These are phyloP conservation scores for Sisor rabdophorus DNA, from an alignment of 2,113 vertebrate genomes.

Conservation along the genomic window DNA sequence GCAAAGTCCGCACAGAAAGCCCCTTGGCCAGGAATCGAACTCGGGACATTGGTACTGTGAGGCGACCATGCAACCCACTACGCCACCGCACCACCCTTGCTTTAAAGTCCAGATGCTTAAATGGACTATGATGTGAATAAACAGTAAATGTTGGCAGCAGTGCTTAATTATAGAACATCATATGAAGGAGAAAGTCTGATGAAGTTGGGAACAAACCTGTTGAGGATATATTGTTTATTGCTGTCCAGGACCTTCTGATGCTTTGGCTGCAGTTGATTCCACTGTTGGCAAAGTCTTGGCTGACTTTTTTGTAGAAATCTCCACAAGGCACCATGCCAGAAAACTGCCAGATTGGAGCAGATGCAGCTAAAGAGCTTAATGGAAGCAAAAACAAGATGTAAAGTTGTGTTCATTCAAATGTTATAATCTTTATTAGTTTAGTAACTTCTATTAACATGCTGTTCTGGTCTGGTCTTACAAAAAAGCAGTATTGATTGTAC, in stretches of 20 bases:
- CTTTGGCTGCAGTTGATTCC: slow-evolving; percentile 76
- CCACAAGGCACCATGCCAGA: slow-evolving; percentile 80
- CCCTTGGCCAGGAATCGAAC: no score
- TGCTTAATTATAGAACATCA: neutral
- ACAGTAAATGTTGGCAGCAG: neutral
- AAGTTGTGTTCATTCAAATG: neutral
- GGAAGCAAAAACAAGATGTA: neutral
- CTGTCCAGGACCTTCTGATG: slow-evolving; percentile 83
- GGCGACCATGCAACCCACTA: no score
- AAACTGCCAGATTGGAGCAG: slow-evolving; percentile 95
- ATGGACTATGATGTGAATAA: neutral
- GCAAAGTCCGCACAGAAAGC: no score
- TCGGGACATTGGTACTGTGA: no score
- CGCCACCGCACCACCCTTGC: no score
- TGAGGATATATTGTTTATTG: slow-evolving; percentile 74
- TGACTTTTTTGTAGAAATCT: slow-evolving; percentile 81
- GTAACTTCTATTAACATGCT: neutral
- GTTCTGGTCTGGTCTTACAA: no score
- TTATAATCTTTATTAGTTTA: neutral
- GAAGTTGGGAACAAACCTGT: slow-evolving; percentile 66
- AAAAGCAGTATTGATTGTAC: no score
- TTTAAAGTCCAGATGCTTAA: neutral
- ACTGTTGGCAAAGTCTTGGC: slow-evolving; percentile 78
- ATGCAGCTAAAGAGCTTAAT: slow-evolving; percentile 87
- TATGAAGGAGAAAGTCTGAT: neutral